Evolutionary conservation across 2,797 vertebrate genomes (phyloP), one percentile per base, ranked within the genome.

Genomic region (Paguma larvata): DNA sequence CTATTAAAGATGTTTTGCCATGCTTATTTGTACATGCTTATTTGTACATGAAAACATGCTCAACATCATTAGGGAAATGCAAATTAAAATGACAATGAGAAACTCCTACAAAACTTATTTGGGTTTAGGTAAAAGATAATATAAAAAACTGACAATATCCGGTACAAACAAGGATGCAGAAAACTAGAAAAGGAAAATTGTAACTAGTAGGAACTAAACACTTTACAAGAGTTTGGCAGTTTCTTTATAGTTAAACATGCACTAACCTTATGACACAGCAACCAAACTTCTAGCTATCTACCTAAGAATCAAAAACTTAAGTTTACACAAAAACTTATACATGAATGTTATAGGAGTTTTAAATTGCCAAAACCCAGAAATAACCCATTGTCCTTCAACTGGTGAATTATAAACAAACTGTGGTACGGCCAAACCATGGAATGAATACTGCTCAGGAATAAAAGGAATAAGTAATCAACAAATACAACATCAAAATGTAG

Each of bases 11-110:
- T 75, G 56, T 38, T 38, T 38, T 38, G 38, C 38, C 38, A 38
- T 38, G 83, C 32, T 70, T 73, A 78, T 85, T 3, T 83, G 44
- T 5, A n/a, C 91, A 78, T 46, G 53, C 32, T 80, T 41, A 95
- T 85, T 27, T 84, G 48, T n/a, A 90, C 30, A 46, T n/a, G 92
- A 94, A 96, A 95, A 95, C 25, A 95, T 56, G 70, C 2, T 87
- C 83, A 75, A 53, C 44, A 88, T 68, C 59, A 41, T 83, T 62
- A 93, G 3, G 53, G 73, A 87, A 97, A 79, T 68, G 10, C 18
- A 95, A 96, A 80, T 89, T 72, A 85, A 91, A 91, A 85, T 63
- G 53, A 84, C 56, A 95, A 15, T 78, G 41, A 96, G 38, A 95
- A 86, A 87, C 14, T 32, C 34, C 68, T 62, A 82, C 1, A 70